These are phyloP conservation scores for Dascillus cervinus DNA, from an alignment of 2,888 invertebrate genomes.

Conservation along the genomic window DNA sequence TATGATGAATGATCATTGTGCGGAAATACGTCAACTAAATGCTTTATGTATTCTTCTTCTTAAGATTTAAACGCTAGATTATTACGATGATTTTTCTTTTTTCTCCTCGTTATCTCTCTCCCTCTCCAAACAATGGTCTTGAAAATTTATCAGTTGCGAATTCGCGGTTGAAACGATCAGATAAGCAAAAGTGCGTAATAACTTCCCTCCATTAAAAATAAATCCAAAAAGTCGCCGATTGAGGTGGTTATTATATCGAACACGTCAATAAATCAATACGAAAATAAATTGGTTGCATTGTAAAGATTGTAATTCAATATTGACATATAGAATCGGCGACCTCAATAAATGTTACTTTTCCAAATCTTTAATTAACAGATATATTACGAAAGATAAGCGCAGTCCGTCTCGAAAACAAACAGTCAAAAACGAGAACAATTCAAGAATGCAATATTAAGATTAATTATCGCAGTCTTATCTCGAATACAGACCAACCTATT, in stretches of 20 bases:
- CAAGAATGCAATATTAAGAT: constrained; percentile 42
- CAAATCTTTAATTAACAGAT: constrained; percentile 28
- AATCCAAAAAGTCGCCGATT: background rate
- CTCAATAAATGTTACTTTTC: constrained; percentile 12
- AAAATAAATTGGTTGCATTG: constrained; percentile 20
- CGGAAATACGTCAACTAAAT: constrained; percentile 7
- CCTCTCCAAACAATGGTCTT: no score
- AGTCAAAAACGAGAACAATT: constrained; percentile 26
- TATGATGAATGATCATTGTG: constrained; percentile 16
- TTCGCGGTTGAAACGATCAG: no score
- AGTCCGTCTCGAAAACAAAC: constrained; percentile 6
- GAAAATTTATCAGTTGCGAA: no score
- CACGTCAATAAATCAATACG: constrained; percentile 11
- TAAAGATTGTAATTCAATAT: constrained; percentile 25
- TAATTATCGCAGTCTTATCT: constrained; percentile 38
- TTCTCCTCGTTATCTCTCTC: no score
- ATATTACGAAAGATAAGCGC: constrained; percentile 24
- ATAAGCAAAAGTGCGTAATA: no score
- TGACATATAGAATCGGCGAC: constrained; percentile 21
- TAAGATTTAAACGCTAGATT: no score
- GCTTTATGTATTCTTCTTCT: no score
- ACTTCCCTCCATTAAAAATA: no score
- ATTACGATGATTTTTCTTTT: no score
- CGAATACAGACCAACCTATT: constrained; percentile 36
- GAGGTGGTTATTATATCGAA: background rate